A percentile compares a stretch with the other conserved stretches of the same genome.
Conservation (phyloP, 2,888 invertebrate genomes). For the Dioctria rufipes region DNA sequence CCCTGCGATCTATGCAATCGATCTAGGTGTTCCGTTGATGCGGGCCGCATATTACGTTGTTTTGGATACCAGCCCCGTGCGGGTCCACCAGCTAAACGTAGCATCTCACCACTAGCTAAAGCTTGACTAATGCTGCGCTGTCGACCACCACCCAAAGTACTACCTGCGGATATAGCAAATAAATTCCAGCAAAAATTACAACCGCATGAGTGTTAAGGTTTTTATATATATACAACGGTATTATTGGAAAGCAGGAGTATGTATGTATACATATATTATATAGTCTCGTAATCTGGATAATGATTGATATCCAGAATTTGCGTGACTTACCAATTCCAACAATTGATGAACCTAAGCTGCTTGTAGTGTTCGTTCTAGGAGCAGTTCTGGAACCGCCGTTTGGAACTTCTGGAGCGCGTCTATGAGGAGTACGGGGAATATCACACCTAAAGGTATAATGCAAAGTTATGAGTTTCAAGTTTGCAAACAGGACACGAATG, state of each 20-base stretch:
- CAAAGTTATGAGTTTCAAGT: neutral
- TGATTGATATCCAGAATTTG: constrained; percentile 23
- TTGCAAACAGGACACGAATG: neutral
- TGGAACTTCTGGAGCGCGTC: constrained; percentile 73
- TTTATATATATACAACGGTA: neutral
- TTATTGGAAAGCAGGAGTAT: too few species aligned
- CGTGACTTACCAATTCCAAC: constrained; percentile 66
- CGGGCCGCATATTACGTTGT: constrained; percentile 81
- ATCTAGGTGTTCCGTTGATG: constrained; percentile 89
- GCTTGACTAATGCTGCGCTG: constrained; percentile 73
- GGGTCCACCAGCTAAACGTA: constrained; percentile 85
- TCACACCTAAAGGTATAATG: constrained; percentile 74
- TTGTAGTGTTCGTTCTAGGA: constrained; percentile 73
- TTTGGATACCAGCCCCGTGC: constrained; percentile 89
- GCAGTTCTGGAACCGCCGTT: constrained; percentile 73
- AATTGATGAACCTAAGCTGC: constrained; percentile 70
- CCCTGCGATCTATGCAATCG: constrained; percentile 73
- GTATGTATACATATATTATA: too few species aligned
- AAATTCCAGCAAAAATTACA: constrained; percentile 46
- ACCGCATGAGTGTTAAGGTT: neutral
- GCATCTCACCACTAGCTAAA: constrained; percentile 83
- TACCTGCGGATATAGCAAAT: constrained; percentile 68
- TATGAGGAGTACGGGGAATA: constrained; percentile 86
- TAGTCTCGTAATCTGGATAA: neutral
- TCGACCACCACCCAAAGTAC: constrained; percentile 73